Base-by-base conservation (phyloP, 2,797 vertebrate species). In the Muscicapa striata region DNA sequence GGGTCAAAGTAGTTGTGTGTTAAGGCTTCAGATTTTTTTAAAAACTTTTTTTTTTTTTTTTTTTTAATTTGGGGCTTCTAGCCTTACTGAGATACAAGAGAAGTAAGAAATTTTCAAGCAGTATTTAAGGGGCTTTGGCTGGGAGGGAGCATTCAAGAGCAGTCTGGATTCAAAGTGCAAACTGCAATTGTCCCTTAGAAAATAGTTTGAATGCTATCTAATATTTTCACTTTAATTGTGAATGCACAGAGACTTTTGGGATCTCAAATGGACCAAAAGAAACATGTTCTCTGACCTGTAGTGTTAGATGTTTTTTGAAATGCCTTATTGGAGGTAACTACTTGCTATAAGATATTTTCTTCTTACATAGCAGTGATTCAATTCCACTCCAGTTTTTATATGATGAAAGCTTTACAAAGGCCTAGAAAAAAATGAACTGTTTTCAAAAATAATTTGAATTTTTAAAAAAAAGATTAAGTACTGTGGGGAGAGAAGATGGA, bases 101-200 rank as follows among this genome's bases (percentile, higher is more conserved):
- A 66, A 85, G 15, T 78, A 73, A 87, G 54, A 70, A 58, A 40
- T 91, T 96, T 38, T 94, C 26, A 61, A 45, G 58, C 9, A 32
- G 22, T 41, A n/a, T 51, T 40, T 84, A 41, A 38, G n/a, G 36
- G 38, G 26, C 32, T 88, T 30, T 0, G 0, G 13, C 1, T 11
- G 34, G 8, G 45, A n/a, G 48, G 10, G 8, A 36, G 52, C 52
- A 81, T 88, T 59, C 15, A 21, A 32, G 26, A 93, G 67, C n/a
- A 69, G 29, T 62, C 45, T 21, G 62, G n/a, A 69, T 69, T 48
- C 73, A 62, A 94, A 77, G 38, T 46, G 43, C 52, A 80, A 61
- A 82, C 48, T 89, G 46, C 30, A 51, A 5, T 61, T 95, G 75
- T 91, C 27, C 32, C 14, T 2, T 77, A 54, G 24, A 19, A 89